Percentiles rank a stretch among this genome's conserved stretches.
These are phyloP conservation scores for Rhadina sibilatrix DNA, from an alignment of 2,113 vertebrate genomes.

Conservation along the genomic window DNA sequence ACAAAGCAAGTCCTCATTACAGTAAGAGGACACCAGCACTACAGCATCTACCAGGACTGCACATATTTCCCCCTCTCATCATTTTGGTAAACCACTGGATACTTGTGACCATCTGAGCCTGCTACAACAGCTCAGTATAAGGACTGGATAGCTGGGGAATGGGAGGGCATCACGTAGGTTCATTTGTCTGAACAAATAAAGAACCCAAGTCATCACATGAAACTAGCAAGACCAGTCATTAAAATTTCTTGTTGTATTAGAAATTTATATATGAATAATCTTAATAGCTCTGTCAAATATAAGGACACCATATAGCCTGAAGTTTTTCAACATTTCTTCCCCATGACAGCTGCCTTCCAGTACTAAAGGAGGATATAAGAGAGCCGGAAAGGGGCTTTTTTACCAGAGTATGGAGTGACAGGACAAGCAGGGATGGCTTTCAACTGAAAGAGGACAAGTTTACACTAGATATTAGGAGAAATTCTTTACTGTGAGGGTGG, in stretches of 20 bases:
- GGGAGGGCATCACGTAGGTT: neutral
- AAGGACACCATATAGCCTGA: neutral
- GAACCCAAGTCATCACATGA: neutral
- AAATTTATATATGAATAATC: neutral
- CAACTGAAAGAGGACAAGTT: neutral
- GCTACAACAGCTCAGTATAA: neutral
- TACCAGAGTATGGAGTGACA: neutral
- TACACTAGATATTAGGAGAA: neutral
- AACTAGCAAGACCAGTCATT: neutral
- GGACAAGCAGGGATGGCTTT: neutral
- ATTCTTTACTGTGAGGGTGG: neutral
- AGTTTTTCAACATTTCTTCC: neutral
- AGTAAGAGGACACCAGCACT: neutral
- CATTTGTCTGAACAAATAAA: neutral
- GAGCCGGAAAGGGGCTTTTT: neutral
- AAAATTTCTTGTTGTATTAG: neutral
- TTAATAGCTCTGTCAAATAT: neutral
- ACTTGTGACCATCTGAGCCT: neutral
- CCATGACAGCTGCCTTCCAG: neutral
- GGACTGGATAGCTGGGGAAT: neutral
- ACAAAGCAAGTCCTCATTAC: neutral
- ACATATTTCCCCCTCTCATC: rapidly evolving
- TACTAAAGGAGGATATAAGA: neutral
- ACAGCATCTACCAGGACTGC: neutral
- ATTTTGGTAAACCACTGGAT: neutral